These are phyloP conservation scores for Montifringilla adamsi DNA, from an alignment of 2,113 vertebrate genomes.

Conservation along the genomic window DNA sequence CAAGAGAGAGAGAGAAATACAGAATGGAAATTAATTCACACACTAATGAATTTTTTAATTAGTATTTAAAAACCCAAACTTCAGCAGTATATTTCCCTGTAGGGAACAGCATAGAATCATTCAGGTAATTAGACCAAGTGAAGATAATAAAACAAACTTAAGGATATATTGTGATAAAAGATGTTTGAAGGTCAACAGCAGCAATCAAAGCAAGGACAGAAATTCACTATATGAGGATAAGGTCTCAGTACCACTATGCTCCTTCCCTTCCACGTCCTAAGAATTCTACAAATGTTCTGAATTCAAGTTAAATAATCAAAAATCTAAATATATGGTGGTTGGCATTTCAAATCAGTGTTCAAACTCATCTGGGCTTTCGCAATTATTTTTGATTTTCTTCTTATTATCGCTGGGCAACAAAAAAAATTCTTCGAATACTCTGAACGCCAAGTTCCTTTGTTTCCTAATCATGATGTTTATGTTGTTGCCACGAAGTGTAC, in stretches of 20 bases:
- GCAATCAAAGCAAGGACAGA: constrained; percentile 28
- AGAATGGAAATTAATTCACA: constrained; percentile 74
- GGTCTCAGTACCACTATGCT: neutral
- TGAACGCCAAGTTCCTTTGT: neutral
- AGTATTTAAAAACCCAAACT: constrained; percentile 73
- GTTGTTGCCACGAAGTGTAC: neutral
- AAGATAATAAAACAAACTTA: constrained; percentile 73
- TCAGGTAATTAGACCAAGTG: constrained; percentile 72
- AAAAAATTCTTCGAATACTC: neutral
- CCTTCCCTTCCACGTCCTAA: neutral
- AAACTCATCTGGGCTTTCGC: neutral
- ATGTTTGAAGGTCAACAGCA: constrained; percentile 67
- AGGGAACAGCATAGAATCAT: constrained; percentile 66
- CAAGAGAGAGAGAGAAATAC: constrained; percentile 58
- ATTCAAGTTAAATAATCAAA: constrained; percentile 12
- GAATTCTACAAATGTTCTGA: neutral
- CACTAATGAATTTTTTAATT: constrained; percentile 81
- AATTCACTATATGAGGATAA: neutral
- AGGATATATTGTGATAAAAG: constrained; percentile 36
- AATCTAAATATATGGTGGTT: neutral
- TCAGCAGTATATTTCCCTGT: constrained; percentile 68
- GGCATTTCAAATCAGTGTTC: neutral
- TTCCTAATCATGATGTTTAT: neutral
- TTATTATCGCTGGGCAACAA: neutral
- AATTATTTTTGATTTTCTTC: constrained; percentile 28